These are phyloP conservation scores for Colaptes auratus DNA, from an alignment of 2,113 vertebrate genomes.

Conservation along the genomic window DNA sequence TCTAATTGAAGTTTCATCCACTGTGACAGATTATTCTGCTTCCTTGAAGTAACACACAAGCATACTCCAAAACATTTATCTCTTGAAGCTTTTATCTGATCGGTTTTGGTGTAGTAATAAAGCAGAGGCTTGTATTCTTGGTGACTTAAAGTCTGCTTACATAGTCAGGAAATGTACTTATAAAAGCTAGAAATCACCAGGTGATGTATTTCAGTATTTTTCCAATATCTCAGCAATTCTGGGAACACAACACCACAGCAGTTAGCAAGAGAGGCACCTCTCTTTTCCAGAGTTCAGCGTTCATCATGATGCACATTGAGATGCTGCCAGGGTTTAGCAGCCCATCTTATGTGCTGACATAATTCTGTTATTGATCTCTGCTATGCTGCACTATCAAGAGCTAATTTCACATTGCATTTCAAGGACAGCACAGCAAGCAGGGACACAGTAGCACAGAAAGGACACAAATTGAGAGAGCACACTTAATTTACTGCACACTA, in stretches of 20 bases:
- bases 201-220: conserved; percentile 31
- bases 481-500: background rate
- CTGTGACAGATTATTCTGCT: conserved; percentile 1
- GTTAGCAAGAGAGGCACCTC: background rate
- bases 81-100: background rate
- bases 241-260: background rate
- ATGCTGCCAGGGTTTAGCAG: conserved; percentile 6
- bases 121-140: background rate
- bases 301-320: background rate
- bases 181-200: conserved; percentile 27
- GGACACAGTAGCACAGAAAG: background rate
- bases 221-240: conserved; percentile 21
- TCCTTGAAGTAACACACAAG: background rate
- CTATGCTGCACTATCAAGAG: background rate
- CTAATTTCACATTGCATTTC: conserved; percentile 51
- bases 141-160: conserved; percentile 22
- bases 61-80: background rate
- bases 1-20: background rate
- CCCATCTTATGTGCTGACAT: background rate
- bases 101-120: conserved; percentile 1
- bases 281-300: background rate
- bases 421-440: conserved; percentile 19
- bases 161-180: conserved; percentile 23
- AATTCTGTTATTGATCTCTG: conserved; percentile 65
- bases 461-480: background rate